Conservation (phyloP, 2,797 vertebrate genomes). For the Labeo calbasu region DNA sequence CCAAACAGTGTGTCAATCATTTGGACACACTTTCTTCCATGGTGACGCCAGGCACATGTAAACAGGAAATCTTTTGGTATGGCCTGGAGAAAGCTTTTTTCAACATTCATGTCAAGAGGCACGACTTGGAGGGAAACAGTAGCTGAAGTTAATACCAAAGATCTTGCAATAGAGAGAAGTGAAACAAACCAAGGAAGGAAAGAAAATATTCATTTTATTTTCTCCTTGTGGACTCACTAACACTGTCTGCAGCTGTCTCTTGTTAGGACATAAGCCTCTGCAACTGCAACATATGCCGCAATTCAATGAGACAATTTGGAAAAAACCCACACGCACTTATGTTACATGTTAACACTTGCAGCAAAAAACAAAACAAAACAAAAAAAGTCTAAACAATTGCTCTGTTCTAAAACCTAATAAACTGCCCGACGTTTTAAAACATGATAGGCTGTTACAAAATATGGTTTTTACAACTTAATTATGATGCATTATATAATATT, state of each 20-base stretch:
- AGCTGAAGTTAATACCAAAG: slow-evolving; percentile 38
- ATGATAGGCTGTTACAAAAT: not conserved
- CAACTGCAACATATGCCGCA: slow-evolving; percentile 42
- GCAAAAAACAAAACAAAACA: not conserved
- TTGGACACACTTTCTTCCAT: slow-evolving; percentile 44
- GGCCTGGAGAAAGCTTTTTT: slow-evolving; percentile 50
- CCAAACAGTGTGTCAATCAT: slow-evolving; percentile 51
- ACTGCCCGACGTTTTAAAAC: not conserved
- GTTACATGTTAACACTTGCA: slow-evolving; percentile 25
- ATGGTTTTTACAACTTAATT: not conserved
- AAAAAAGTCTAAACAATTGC: not conserved
- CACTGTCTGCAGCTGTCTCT: slow-evolving; percentile 48
- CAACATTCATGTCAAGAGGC: slow-evolving; percentile 16
- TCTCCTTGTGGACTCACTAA: slow-evolving; percentile 37
- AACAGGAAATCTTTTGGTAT: slow-evolving; percentile 58
- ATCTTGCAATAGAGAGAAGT: slow-evolving; percentile 18
- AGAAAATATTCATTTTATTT: slow-evolving; percentile 22
- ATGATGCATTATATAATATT: not conserved
- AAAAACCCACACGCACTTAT: slow-evolving; percentile 4
- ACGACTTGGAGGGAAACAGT: not conserved
- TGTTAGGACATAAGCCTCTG: slow-evolving; percentile 37
- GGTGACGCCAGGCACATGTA: slow-evolving; percentile 47
- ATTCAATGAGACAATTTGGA: slow-evolving; percentile 26
- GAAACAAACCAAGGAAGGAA: slow-evolving; percentile 32
- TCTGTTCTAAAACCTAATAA: not conserved